Evolutionary conservation across 2,888 invertebrate species (phyloP).

Genomic region (Chorisops tibialis): DNA sequence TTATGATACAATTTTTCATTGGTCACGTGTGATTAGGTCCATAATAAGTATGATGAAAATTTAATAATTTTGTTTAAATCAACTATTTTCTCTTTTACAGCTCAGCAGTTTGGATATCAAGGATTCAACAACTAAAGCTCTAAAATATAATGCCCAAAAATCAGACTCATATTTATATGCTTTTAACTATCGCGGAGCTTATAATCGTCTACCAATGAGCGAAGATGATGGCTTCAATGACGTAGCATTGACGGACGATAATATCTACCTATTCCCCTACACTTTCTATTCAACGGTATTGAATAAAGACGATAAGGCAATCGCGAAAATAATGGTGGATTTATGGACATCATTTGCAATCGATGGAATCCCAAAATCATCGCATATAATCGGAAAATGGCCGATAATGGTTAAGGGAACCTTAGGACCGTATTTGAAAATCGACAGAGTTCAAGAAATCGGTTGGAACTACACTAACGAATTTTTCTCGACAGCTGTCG

Average conservation of each 20-base stretch:
- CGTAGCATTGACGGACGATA: slow-evolving; percentile 52
- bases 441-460: slow-evolving; percentile 28
- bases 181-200: slow-evolving; percentile 41
- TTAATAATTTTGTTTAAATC: no score
- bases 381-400: slow-evolving; percentile 25
- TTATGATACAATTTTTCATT: no score
- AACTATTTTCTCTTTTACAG: slow-evolving; percentile 17
- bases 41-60: no score
- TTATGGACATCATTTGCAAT: slow-evolving; percentile 37
- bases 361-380: slow-evolving; percentile 31
- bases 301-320: slow-evolving; percentile 38
- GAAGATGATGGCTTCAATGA: slow-evolving; percentile 38
- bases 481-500: slow-evolving; percentile 23
- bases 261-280: slow-evolving; percentile 52
- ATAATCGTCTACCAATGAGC: slow-evolving; percentile 35
- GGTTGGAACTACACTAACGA: slow-evolving; percentile 31
- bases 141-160: slow-evolving; percentile 32
- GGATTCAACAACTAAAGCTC: slow-evolving; percentile 16
- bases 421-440: slow-evolving; percentile 36
- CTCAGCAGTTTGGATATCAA: slow-evolving; percentile 22
- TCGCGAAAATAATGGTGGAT: slow-evolving; percentile 46
- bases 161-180: slow-evolving; percentile 40
- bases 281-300: slow-evolving; percentile 36
- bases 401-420: slow-evolving; percentile 27
- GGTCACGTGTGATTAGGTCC: no score